These are phyloP conservation scores for Thalassarche chlororhynchos DNA, from an alignment of 2,113 vertebrate genomes.

Conservation along the genomic window DNA sequence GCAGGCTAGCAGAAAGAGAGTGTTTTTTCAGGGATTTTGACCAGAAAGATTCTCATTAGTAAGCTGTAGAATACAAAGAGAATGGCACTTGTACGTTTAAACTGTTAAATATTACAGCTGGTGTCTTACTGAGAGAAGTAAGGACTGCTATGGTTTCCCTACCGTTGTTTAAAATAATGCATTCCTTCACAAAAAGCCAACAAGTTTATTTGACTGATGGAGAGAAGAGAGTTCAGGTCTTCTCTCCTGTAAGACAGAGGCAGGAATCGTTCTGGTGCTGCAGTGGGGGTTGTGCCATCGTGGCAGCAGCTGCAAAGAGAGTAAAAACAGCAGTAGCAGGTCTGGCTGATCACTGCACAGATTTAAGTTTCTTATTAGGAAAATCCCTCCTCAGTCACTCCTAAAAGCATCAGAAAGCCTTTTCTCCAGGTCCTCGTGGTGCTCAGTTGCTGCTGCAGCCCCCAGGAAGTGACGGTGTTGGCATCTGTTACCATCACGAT, in stretches of 20 bases:
- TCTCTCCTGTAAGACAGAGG: background rate
- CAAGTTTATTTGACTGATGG: background rate
- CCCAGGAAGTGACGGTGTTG: accelerated
- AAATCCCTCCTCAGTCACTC: background rate
- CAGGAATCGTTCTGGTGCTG: background rate
- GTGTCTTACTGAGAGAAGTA: background rate
- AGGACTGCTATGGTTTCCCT: background rate
- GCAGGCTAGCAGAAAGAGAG: background rate
- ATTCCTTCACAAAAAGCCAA: background rate
- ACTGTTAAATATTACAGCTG: background rate
- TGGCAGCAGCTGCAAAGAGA: background rate
- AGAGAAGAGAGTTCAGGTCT: background rate
- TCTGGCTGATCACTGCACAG: background rate
- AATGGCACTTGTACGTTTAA: background rate
- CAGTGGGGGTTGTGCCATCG: background rate
- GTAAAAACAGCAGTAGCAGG: background rate
- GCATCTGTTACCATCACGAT: background rate
- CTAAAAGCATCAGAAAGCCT: background rate
- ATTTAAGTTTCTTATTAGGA: background rate
- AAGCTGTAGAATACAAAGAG: background rate
- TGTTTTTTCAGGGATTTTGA: background rate
- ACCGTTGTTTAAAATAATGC: background rate
- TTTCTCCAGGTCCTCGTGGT: background rate
- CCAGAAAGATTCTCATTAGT: background rate
- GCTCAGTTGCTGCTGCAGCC: background rate